Evolutionary conservation across 2,113 vertebrate species (phyloP).

Genomic region (Rhynchopsitta pachyrhyncha): DNA sequence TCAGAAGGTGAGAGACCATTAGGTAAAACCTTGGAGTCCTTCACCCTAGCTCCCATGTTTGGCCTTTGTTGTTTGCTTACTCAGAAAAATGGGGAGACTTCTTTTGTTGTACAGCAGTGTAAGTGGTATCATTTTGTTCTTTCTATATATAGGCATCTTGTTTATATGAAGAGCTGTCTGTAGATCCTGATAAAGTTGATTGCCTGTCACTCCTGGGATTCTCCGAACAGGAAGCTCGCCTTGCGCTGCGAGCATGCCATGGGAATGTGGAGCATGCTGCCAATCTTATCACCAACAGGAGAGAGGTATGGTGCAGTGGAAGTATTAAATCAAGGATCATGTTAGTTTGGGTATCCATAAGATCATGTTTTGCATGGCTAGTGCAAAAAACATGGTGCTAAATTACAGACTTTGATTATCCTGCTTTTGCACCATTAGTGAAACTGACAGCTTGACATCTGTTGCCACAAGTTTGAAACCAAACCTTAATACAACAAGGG

Average conservation of each 20-base stretch:
- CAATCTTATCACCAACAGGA: slow-evolving; percentile 82
- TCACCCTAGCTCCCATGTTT: background rate
- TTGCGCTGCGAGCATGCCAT: slow-evolving; percentile 88
- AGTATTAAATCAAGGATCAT: background rate
- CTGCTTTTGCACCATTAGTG: background rate
- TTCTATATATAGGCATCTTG: slow-evolving; percentile 75
- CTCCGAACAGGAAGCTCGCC: slow-evolving; percentile 87
- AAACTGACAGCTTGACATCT: background rate
- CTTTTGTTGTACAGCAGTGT: background rate
- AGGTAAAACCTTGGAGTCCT: background rate
- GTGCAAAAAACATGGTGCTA: background rate
- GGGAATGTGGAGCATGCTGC: slow-evolving; percentile 86
- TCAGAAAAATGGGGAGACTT: accelerated
- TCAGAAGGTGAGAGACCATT: slow-evolving; percentile 73
- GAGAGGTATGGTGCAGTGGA: slow-evolving; percentile 77
- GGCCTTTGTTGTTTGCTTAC: background rate
- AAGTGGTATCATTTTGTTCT: background rate
- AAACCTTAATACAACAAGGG: background rate
- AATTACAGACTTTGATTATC: background rate
- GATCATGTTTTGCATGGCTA: background rate
- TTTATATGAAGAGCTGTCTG: slow-evolving; percentile 80
- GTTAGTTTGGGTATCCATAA: background rate
- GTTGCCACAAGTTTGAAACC: background rate
- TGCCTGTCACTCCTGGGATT: slow-evolving; percentile 86
- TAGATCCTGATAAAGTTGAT: slow-evolving; percentile 86